phyloP scores from a whole-genome alignment of 2,113 vertebrate genomes.

The Cygnus buccinator region DNA sequence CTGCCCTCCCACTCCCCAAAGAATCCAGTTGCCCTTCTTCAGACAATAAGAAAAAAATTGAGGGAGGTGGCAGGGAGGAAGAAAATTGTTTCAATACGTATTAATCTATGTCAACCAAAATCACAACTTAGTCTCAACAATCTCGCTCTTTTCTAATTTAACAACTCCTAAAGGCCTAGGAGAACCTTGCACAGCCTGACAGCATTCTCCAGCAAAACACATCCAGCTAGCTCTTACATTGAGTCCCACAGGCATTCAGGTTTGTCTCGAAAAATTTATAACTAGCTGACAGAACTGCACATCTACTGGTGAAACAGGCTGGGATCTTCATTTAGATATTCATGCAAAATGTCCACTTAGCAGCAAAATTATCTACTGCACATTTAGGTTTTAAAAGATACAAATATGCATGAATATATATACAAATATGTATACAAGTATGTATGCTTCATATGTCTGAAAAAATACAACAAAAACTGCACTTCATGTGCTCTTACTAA shows the following conservation, averaged over 20 bases:
- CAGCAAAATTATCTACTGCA: neutral
- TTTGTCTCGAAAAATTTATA: neutral
- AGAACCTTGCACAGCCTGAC: neutral
- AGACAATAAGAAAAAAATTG: neutral
- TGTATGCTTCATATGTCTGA: neutral
- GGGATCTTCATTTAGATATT: neutral
- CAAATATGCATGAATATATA: too few relatives aligned
- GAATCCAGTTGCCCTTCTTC: neutral
- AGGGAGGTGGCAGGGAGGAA: rapidly evolving
- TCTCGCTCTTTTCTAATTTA: neutral
- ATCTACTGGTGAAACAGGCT: neutral
- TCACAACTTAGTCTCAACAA: neutral
- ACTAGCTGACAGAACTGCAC: neutral
- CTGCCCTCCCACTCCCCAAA: neutral
- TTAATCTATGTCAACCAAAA: neutral
- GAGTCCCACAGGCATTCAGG: neutral
- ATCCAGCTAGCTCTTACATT: neutral
- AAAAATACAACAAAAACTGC: neutral
- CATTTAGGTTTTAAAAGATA: neutral
- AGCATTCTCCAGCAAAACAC: neutral
- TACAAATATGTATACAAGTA: too few relatives aligned
- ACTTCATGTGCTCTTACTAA: neutral
- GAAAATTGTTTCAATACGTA: neutral
- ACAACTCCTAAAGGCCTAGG: neutral
- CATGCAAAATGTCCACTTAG: neutral